Percentiles rank a stretch among this genome's conserved stretches.
Conservation (phyloP, 1,140 invertebrate genomes). For the Stenopsyche tienmushanensis region DNA sequence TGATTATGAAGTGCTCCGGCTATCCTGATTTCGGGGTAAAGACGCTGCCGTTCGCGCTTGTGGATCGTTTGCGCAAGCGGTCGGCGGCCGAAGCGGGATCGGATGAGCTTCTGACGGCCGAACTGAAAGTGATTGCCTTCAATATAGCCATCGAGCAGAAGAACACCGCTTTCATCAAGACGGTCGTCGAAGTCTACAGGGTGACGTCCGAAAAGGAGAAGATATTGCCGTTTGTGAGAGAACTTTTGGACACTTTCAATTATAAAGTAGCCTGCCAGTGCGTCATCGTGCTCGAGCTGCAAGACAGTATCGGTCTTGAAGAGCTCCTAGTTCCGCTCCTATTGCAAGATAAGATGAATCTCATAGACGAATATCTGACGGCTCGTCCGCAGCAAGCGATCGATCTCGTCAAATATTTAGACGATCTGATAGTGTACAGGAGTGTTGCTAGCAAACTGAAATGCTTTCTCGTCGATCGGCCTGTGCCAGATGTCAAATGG, state of each 20-base stretch:
- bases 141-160: constrained; percentile 56
- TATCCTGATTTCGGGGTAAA: background rate
- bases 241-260: constrained; percentile 53
- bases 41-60: background rate
- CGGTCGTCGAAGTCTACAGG: constrained; percentile 54
- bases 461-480: constrained; percentile 44
- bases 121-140: constrained; percentile 53
- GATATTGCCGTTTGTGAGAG: constrained; percentile 54
- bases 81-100: background rate
- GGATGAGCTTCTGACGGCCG: background rate
- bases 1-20: background rate
- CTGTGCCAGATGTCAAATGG: constrained; percentile 57
- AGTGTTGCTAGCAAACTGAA: constrained; percentile 30
- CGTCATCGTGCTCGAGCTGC: constrained; percentile 57
- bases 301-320: constrained; percentile 59
- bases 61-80: background rate
- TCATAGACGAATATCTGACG: constrained; percentile 62
- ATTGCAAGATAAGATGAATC: constrained; percentile 64
- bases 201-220: constrained; percentile 52
- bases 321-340: constrained; percentile 65
- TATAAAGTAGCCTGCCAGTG: constrained; percentile 64
- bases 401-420: constrained; percentile 59
- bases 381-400: constrained; percentile 57
- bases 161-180: constrained; percentile 53
- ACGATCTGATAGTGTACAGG: constrained; percentile 51